Conservation (phyloP, 2,113 vertebrate genomes). For the Zosterops pallidus region DNA sequence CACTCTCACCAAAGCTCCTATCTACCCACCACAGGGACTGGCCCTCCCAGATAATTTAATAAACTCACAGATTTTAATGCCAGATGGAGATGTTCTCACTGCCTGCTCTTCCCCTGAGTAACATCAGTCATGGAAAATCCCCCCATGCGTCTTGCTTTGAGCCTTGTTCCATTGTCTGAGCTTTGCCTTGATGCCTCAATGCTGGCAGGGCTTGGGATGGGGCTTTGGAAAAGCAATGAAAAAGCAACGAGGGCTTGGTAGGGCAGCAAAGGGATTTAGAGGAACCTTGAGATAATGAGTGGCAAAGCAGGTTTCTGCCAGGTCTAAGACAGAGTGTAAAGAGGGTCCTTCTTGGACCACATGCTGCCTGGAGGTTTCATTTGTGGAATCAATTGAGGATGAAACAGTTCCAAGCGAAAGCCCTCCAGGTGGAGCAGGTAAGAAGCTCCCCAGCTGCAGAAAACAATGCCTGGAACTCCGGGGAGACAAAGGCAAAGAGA, state of each 20-base stretch:
- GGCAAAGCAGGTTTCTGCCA: not conserved
- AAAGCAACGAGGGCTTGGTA: accelerated
- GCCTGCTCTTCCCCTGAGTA: not conserved
- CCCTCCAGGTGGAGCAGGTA: not conserved
- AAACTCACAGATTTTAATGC: not conserved
- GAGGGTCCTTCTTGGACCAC: not conserved
- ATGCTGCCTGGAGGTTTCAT: not conserved
- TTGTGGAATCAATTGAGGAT: not conserved
- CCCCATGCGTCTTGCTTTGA: not conserved
- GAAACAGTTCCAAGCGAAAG: not conserved
- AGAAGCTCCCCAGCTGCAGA: not conserved
- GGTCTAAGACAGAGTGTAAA: not conserved
- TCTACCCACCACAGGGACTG: not conserved
- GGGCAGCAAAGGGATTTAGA: accelerated
- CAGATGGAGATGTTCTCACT: not conserved
- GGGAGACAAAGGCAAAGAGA: not conserved
- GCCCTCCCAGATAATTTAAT: not conserved
- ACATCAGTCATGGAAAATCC: not conserved
- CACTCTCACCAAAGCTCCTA: not conserved
- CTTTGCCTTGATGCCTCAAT: not conserved
- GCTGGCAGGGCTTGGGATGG: not conserved
- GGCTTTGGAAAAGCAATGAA: not conserved
- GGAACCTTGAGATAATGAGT: not conserved
- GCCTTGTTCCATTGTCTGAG: not conserved
- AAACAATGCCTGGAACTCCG: not conserved